These are phyloP conservation scores for Drosophila acutilabella DNA, from an alignment of 2,888 invertebrate species.

Conservation along the genomic window DNA sequence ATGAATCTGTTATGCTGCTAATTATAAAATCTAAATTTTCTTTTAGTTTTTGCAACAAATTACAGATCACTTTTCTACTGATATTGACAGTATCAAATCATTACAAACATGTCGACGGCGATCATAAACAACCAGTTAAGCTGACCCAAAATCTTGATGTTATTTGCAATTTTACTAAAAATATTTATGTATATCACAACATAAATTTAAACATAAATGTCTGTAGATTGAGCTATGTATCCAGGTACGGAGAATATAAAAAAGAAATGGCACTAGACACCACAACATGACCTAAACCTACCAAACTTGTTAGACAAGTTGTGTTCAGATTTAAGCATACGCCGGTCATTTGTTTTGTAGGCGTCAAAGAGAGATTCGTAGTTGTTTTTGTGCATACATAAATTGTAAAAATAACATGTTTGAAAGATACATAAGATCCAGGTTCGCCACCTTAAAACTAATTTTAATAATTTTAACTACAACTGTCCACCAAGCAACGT, in stretches of 20 bases:
- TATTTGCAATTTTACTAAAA: background rate
- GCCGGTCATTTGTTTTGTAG: conserved; percentile 50
- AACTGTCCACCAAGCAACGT: background rate
- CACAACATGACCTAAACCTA: conserved; percentile 45
- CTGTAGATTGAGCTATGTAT: background rate
- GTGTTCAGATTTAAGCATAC: conserved; percentile 43
- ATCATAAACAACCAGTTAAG: background rate
- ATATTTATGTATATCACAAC: background rate
- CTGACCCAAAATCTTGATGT: background rate
- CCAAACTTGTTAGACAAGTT: conserved; percentile 73
- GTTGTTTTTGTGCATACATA: conserved; percentile 11
- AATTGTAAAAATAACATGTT: conserved; percentile 2
- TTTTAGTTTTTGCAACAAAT: background rate
- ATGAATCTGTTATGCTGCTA: background rate
- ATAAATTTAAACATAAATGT: conserved; percentile 2
- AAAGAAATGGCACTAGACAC: conserved; percentile 35
- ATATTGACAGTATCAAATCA: background rate
- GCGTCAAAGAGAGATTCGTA: conserved; percentile 39
- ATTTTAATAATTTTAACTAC: background rate
- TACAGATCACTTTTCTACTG: background rate
- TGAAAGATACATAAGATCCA: background rate
- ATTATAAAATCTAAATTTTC: background rate
- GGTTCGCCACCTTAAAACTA: background rate
- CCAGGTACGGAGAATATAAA: background rate
- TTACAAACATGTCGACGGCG: background rate